A percentile compares a stretch with the other conserved stretches of the same genome.
Conservation (phyloP, 2,113 vertebrate genomes). For the Anhinga rufa region DNA sequence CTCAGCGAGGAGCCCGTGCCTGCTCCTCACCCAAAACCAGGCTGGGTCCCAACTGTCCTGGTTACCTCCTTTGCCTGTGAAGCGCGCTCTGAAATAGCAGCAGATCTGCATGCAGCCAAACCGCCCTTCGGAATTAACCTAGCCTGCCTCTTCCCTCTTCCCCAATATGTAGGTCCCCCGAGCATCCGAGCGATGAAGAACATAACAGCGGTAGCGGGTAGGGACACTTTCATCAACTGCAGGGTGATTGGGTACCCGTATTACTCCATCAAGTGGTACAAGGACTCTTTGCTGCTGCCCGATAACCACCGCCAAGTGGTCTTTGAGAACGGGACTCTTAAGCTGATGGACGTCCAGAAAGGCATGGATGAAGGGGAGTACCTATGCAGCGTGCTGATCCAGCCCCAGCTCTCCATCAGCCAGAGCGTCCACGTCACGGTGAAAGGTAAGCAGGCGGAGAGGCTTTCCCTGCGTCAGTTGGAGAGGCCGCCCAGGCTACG, state of each 20-base stretch:
- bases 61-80: neutral
- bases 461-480: rapidly evolving
- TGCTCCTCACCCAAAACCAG: neutral
- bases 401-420: conserved; percentile 96
- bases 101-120: neutral
- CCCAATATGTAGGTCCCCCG: conserved; percentile 80
- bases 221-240: conserved; percentile 97
- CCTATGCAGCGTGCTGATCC: conserved; percentile 96
- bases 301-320: conserved; percentile 99
- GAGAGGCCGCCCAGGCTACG: rapidly evolving
- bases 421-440: conserved; percentile 95
- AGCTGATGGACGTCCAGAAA: conserved; percentile 96
- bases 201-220: conserved; percentile 94
- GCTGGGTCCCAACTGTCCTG: neutral
- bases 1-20: neutral
- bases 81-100: neutral
- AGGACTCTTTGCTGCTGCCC: conserved; percentile 90
- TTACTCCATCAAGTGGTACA: conserved; percentile 99
- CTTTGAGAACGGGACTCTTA: conserved; percentile 95
- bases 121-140: conserved; percentile 58
- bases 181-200: conserved; percentile 97
- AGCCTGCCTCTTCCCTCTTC: conserved; percentile 64
- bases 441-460: conserved; percentile 81
- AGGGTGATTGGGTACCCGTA: conserved; percentile 98
- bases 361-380: conserved; percentile 98